Percentiles rank a stretch among this genome's conserved stretches.
Evolutionary conservation across 2,113 vertebrate genomes (phyloP).

Genomic region (Bujurquina vittata): DNA sequence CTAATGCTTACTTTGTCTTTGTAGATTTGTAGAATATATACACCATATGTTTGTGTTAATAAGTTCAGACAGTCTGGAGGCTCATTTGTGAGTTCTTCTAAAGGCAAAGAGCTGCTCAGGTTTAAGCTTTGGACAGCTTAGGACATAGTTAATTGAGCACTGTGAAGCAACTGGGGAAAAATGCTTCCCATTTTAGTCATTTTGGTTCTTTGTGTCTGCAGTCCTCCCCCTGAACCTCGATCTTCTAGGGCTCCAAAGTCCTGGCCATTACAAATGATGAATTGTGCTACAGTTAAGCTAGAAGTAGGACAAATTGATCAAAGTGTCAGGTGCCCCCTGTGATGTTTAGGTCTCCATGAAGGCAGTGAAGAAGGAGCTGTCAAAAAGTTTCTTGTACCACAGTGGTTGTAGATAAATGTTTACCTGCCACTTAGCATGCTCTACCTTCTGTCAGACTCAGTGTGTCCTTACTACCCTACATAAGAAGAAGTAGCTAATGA

Average conservation of each 20-base stretch:
- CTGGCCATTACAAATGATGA: constrained; percentile 83
- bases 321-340: constrained; percentile 85
- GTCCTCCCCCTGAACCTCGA: constrained; percentile 67
- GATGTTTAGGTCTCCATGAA: constrained; percentile 76
- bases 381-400: constrained; percentile 73
- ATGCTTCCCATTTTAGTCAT: constrained; percentile 79
- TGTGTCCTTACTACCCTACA: constrained; percentile 66
- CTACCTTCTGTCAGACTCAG: constrained; percentile 43
- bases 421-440: constrained; percentile 69
- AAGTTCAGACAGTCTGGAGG: constrained; percentile 17
- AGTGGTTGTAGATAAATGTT: constrained; percentile 77
- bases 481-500: constrained; percentile 47
- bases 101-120: constrained; percentile 25
- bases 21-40: constrained; percentile 24
- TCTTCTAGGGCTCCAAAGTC: constrained; percentile 70
- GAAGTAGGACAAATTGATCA: constrained; percentile 86
- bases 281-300: constrained; percentile 82
- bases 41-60: not conserved
- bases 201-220: constrained; percentile 72
- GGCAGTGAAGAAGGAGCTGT: constrained; percentile 75
- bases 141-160: constrained; percentile 79
- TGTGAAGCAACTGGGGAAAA: constrained; percentile 65
- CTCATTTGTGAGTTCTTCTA: constrained; percentile 26
- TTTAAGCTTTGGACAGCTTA: constrained; percentile 56
- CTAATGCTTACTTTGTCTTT: constrained; percentile 5